These are phyloP conservation scores for Leucoraja erinaceus DNA, from an alignment of 2,113 vertebrate genomes.

Conservation along the genomic window DNA sequence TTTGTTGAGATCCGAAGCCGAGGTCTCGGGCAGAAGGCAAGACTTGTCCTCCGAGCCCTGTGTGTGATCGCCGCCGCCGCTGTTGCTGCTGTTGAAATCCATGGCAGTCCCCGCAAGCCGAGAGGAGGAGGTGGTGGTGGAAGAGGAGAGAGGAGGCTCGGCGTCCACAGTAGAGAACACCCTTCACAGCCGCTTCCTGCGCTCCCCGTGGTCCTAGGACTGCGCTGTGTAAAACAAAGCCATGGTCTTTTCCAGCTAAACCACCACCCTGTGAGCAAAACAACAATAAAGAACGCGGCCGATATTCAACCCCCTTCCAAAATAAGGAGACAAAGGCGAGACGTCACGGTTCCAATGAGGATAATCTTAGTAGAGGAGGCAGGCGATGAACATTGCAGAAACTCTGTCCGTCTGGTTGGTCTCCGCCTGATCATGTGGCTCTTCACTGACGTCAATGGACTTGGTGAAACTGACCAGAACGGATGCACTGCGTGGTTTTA, in stretches of 20 bases:
- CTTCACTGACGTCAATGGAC: conserved; percentile 28
- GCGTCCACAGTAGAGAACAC: background rate
- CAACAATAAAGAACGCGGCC: background rate
- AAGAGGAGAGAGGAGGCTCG: background rate
- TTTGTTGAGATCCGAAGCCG: conserved; percentile 68
- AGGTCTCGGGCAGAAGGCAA: conserved; percentile 80
- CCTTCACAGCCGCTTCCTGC: background rate
- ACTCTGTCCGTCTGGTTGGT: conserved; percentile 28
- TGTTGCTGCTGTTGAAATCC: conserved; percentile 71
- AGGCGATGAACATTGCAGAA: conserved; percentile 27
- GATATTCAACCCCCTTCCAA: background rate
- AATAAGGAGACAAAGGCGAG: background rate
- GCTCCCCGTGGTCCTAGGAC: background rate
- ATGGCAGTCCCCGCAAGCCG: conserved; percentile 52
- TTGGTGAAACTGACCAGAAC: conserved; percentile 32
- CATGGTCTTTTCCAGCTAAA: background rate
- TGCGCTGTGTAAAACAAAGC: background rate
- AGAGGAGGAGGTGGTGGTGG: background rate
- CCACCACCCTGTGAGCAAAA: background rate
- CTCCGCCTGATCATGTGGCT: conserved; percentile 13
- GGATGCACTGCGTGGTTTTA: conserved; percentile 33
- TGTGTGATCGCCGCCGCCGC: conserved; percentile 69
- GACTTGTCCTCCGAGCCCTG: conserved; percentile 81
- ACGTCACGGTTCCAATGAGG: conserved; percentile 19
- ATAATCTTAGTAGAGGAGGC: background rate